These are phyloP conservation scores for Drosophila teissieri DNA, from an alignment of 1,140 invertebrate genomes.

Conservation along the genomic window DNA sequence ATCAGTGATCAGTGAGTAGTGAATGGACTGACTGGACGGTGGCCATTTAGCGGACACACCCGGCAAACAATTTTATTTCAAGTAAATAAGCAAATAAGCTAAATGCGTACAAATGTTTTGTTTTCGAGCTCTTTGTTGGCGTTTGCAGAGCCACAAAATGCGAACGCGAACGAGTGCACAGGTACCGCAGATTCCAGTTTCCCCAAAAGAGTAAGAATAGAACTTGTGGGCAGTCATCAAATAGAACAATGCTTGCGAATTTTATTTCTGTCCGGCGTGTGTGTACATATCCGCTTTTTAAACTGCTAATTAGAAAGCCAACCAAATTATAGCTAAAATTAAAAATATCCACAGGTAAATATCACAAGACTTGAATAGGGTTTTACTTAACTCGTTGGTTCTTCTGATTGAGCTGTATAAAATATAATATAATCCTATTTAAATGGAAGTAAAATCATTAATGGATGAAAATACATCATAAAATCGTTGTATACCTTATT, in stretches of 20 bases:
- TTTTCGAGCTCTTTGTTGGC: conserved; percentile 35
- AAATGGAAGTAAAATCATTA: too few relatives aligned
- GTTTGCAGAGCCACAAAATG: conserved; percentile 45
- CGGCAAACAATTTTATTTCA: conserved; percentile 78
- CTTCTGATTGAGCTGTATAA: too few relatives aligned
- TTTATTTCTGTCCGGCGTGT: conserved; percentile 3
- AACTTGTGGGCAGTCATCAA: conserved; percentile 36
- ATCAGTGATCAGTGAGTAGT: conserved; percentile 9
- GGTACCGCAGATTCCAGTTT: not conserved
- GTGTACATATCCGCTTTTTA: conserved; percentile 34
- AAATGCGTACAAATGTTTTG: conserved; percentile 65
- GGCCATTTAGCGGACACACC: conserved; percentile 78
- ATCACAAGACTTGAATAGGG: not conserved
- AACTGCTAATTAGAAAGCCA: conserved; percentile 23
- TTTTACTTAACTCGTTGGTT: too few relatives aligned
- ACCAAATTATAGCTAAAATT: conserved; percentile 15
- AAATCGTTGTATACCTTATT: too few relatives aligned
- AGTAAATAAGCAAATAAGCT: conserved; percentile 75
- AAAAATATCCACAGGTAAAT: not conserved
- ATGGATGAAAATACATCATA: too few relatives aligned
- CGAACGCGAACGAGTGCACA: not conserved
- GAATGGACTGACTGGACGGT: conserved; percentile 53
- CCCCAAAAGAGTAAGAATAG: conserved; percentile 20
- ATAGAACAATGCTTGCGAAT: conserved; percentile 51
- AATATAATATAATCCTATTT: too few relatives aligned